These are phyloP conservation scores for Augochlora pura DNA, from an alignment of 1,140 invertebrate genomes.

Conservation along the genomic window DNA sequence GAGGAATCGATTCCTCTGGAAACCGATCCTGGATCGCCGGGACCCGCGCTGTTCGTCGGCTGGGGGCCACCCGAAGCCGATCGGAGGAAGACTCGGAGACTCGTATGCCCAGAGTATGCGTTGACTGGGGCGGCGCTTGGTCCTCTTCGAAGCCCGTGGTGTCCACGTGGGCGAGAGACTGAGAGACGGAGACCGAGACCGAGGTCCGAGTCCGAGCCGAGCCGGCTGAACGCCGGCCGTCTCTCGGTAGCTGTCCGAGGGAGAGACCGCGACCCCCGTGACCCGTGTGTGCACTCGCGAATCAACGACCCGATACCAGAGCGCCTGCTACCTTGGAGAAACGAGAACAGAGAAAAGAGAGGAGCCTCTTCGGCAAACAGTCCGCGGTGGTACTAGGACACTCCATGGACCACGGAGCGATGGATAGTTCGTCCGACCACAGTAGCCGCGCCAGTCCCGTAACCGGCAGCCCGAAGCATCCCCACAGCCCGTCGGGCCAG, in stretches of 20 bases:
- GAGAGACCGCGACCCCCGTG: too few species aligned
- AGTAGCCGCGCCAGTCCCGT: conserved; percentile 78
- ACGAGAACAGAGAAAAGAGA: too few species aligned
- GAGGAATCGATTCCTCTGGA: not conserved
- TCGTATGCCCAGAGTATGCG: conserved; percentile 4
- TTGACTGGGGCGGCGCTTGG: conserved; percentile 12
- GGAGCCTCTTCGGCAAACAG: not conserved
- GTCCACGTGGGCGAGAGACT: conserved; percentile 36
- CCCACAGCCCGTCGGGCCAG: conserved; percentile 71
- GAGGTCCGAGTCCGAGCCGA: too few species aligned
- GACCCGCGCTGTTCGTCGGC: conserved; percentile 31
- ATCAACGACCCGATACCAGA: too few species aligned
- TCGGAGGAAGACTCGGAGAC: not conserved
- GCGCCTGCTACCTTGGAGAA: too few species aligned
- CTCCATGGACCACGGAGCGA: conserved; percentile 78
- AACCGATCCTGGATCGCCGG: conserved; percentile 17
- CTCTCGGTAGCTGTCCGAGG: not conserved
- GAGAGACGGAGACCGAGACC: not conserved
- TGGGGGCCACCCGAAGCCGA: conserved; percentile 30
- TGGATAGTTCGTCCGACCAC: conserved; percentile 84
- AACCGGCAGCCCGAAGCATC: conserved; percentile 75
- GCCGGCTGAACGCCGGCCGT: not conserved
- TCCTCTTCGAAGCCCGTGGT: conserved; percentile 20
- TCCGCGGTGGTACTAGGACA: conserved; percentile 50
- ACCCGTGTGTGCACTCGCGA: too few species aligned